phyloP scores from a whole-genome alignment of 2,113 vertebrate genomes.

The Gorsachius goisagi region DNA sequence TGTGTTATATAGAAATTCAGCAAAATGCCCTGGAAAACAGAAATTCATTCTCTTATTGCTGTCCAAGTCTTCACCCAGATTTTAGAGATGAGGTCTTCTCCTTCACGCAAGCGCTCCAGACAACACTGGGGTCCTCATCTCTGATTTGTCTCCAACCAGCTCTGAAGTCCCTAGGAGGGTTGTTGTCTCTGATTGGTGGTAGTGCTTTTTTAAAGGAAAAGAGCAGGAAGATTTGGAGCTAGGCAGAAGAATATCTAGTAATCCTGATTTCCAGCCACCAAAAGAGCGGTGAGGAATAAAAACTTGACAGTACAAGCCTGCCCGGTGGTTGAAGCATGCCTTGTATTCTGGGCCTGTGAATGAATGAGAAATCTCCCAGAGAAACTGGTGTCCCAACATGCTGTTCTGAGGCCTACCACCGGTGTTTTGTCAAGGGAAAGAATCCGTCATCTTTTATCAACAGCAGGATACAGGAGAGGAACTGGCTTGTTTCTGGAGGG shows the following conservation, averaged over 20 bases:
- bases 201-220: background rate
- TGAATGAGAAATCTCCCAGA: background rate
- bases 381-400: background rate
- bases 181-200: background rate
- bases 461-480: background rate
- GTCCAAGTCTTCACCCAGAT: background rate
- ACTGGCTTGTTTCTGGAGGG: background rate
- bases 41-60: background rate
- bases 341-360: background rate
- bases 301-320: background rate
- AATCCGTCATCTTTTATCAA: background rate
- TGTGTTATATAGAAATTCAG: background rate
- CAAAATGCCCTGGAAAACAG: background rate
- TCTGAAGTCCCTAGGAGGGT: background rate
- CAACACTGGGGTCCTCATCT: background rate
- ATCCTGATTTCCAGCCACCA: background rate
- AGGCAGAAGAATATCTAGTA: background rate
- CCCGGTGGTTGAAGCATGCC: background rate
- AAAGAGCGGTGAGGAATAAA: background rate
- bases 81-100: background rate
- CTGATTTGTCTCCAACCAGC: background rate
- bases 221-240: background rate
- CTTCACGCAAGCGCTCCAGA: accelerated
- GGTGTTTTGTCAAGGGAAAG: background rate
- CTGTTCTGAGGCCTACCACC: background rate